A percentile compares a stretch with the other conserved stretches of the same genome.
Evolutionary conservation across 2,797 vertebrate genomes (phyloP).

Genomic region (Petrocephalus schoutedeni): DNA sequence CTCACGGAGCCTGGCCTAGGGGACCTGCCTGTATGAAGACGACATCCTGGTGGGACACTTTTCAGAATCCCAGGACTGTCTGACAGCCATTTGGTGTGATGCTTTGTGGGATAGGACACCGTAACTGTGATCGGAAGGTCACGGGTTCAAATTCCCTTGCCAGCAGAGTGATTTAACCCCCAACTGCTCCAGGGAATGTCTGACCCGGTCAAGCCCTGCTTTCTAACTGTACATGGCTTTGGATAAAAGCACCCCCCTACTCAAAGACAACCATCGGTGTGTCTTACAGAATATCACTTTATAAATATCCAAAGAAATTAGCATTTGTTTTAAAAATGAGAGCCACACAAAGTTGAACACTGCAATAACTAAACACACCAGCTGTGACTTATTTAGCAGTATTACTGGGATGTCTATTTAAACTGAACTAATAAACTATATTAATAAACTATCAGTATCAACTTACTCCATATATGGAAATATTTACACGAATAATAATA

Average conservation of each 20-base stretch:
- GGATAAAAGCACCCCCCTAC: neutral
- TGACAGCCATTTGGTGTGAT: neutral
- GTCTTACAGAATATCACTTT: neutral
- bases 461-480: neutral
- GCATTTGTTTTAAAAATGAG: neutral
- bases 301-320: neutral
- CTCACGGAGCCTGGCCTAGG: neutral
- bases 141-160: neutral
- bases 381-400: neutral
- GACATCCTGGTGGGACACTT: neutral
- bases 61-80: neutral
- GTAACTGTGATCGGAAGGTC: neutral
- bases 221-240: neutral
- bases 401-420: neutral
- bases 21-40: neutral
- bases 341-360: neutral
- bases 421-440: neutral
- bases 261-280: neutral
- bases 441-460: neutral
- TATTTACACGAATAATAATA: neutral
- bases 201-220: neutral
- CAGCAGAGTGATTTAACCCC: neutral
- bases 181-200: neutral
- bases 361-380: neutral
- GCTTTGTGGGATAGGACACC: neutral